These are phyloP conservation scores for Tanytarsus gracilentus DNA, from an alignment of 2,888 invertebrate species.

Conservation along the genomic window DNA sequence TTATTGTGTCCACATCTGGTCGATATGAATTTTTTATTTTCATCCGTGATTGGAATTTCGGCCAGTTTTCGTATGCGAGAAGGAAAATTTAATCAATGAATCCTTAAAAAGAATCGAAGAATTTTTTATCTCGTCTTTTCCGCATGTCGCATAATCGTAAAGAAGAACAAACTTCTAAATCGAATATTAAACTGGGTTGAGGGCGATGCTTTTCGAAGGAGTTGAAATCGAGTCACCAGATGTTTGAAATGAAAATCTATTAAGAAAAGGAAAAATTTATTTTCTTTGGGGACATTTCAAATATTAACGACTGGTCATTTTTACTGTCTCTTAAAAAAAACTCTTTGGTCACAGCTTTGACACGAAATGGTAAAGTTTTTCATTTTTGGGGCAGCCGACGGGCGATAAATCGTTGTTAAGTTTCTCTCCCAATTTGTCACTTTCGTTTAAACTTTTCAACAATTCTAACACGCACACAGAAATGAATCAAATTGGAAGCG, in stretches of 20 bases:
- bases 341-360: background rate
- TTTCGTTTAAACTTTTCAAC: no score
- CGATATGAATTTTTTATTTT: conserved; percentile 27
- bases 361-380: background rate
- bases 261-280: conserved; percentile 9
- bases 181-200: conserved; percentile 7
- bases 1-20: conserved; percentile 26
- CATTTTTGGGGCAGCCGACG: no score
- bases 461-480: no score
- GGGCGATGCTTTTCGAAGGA: background rate
- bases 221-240: conserved; percentile 23
- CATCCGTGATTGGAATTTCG: conserved; percentile 24
- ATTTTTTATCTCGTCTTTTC: background rate
- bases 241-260: conserved; percentile 21
- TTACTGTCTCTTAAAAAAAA: background rate
- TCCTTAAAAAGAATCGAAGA: background rate
- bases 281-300: background rate
- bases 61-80: background rate
- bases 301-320: conserved; percentile 22
- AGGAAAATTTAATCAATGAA: conserved; percentile 17
- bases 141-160: conserved; percentile 21
- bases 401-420: no score
- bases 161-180: conserved; percentile 4
- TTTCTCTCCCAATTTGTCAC: background rate
- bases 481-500: no score